Evolutionary conservation across 1,140 invertebrate genomes (phyloP), one percentile per base, ranked within the genome.

Genomic region (Zaprionus inermis): DNA sequence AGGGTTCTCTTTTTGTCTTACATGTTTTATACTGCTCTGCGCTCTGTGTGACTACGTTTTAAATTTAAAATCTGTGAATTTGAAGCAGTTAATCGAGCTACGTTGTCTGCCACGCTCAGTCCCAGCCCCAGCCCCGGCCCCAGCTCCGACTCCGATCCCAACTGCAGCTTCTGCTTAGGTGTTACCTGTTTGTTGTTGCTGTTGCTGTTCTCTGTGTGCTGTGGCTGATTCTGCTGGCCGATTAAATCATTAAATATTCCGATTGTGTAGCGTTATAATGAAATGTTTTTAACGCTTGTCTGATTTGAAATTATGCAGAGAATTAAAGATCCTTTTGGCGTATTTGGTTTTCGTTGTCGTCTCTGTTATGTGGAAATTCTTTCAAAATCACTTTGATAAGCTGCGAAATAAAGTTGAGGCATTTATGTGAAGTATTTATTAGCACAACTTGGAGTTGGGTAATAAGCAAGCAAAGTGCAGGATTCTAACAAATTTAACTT

Each of bases 181-280:
- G 83, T 89, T 84, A 72, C 64, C 54, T 76, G 38, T 20, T 49
- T 61, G 58, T 52, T 68, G 70, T 34, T 69, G 34, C 16, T 46
- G 49, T 68, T 72, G 20, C 54, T 78, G 67, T 66, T 73, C 58
- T 63, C 44, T 54, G 11, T 63, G 66, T 78, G 38, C 65, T 72
- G 67, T 80, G 44, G 20, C 79, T 76, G 88, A 88, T 91, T 75
- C 66, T 64, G 46, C 46, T 65, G 49, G 56, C 66, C 86, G 90
- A 91, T 91, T 91, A 91, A 91, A 91, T 91, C 90, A 91, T 91
- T 91, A 91, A 91, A 91, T 91, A 91, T 91, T 91, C 90, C 78
- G 90, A 91, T 91, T 91, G 90, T 91, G 90, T 91, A 90, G 90
- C 90, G 80, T 89, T 91, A 91, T 91, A 91, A 91, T 91, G 90